A percentile compares a stretch with the other conserved stretches of the same genome.
phyloP scores from a whole-genome alignment of 2,113 vertebrate genomes.

The Genyomyrus donnyi region DNA sequence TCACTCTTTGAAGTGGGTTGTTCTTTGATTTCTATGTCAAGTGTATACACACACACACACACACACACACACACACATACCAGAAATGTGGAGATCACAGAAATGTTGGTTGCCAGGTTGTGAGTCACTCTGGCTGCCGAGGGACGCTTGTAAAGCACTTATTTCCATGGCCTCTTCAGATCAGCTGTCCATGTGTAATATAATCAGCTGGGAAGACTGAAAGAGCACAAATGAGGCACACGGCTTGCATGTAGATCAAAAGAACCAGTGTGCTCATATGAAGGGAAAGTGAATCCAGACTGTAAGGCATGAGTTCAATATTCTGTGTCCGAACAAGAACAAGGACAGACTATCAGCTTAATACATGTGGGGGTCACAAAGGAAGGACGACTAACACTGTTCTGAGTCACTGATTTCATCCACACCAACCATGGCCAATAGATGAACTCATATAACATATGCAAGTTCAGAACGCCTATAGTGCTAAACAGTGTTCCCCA shows the following conservation, averaged over 20 bases:
- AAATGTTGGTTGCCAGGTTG: not conserved
- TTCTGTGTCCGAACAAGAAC: not conserved
- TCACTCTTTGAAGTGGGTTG: constrained; percentile 7
- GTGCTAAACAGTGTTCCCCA: not conserved
- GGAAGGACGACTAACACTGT: not conserved
- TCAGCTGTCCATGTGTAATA: constrained; percentile 7
- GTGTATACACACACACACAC: not conserved
- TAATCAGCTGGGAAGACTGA: constrained; percentile 8
- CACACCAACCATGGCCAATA: not conserved
- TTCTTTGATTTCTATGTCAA: constrained; percentile 19
- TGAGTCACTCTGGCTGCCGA: not conserved
- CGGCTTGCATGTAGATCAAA: not conserved
- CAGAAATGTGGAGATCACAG: constrained; percentile 10
- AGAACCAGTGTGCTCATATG: not conserved
- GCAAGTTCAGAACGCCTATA: not conserved
- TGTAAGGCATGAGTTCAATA: not conserved
- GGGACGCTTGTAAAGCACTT: not conserved
- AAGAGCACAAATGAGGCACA: not conserved
- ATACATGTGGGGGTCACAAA: not conserved
- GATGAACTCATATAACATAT: not conserved
- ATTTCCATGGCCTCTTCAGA: constrained; percentile 8
- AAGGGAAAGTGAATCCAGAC: constrained; percentile 9
- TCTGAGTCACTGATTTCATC: not conserved
- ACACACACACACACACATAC: not conserved
- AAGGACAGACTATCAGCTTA: not conserved